Conservation (phyloP, 2,113 vertebrate genomes). For the Pterophyllum scalare region DNA sequence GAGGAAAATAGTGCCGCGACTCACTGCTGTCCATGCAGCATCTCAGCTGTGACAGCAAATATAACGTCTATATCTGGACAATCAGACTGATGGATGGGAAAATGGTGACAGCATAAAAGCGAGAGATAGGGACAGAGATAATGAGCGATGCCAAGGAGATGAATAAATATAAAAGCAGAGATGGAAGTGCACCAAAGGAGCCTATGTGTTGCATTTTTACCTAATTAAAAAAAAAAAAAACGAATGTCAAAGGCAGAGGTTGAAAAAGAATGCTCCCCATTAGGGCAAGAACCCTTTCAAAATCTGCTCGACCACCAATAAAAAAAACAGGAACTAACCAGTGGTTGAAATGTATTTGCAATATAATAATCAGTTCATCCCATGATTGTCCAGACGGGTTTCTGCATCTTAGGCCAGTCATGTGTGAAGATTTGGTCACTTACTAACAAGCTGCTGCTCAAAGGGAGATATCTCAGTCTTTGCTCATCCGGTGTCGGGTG, state of each 20-base stretch:
- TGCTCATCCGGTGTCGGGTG: background rate
- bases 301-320: background rate
- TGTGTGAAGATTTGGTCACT: background rate
- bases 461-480: background rate
- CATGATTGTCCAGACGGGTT: background rate
- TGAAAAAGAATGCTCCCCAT: background rate
- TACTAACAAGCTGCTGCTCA: background rate
- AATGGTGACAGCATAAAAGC: background rate
- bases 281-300: background rate
- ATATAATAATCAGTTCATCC: background rate
- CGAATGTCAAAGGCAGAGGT: background rate
- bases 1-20: conserved; percentile 2
- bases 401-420: background rate
- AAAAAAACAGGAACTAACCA: background rate
- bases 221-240: background rate
- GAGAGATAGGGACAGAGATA: background rate
- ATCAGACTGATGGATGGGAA: conserved; percentile 9
- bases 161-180: background rate
- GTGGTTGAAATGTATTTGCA: background rate
- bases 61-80: conserved; percentile 12
- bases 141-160: background rate
- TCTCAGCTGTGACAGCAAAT: conserved; percentile 13
- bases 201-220: background rate
- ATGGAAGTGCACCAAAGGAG: background rate
- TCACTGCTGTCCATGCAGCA: background rate